These are phyloP conservation scores for Neoascia interrupta DNA, from an alignment of 2,888 invertebrate species.

Conservation along the genomic window DNA sequence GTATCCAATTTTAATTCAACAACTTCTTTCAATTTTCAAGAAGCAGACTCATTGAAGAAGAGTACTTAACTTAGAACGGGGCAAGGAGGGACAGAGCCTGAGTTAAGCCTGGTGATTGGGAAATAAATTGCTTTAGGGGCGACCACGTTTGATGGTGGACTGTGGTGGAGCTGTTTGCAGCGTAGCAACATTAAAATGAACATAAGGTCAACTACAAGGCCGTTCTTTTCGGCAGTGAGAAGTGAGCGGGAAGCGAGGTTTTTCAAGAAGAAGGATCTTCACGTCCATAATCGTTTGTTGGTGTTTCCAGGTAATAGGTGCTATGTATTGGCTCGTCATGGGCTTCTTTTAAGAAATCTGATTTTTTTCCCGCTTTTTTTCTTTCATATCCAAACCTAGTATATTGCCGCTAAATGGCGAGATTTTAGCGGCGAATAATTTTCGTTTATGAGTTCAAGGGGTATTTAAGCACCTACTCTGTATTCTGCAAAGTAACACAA, in stretches of 20 bases:
- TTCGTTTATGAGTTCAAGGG: too few relatives aligned
- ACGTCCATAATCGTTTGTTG: constrained; percentile 5
- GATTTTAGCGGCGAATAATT: too few relatives aligned
- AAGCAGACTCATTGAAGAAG: constrained; percentile 53
- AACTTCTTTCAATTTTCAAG: constrained; percentile 61
- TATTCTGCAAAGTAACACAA: too few relatives aligned
- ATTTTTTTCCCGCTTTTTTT: constrained; percentile 52
- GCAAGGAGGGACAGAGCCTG: constrained; percentile 3
- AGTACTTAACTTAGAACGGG: background rate
- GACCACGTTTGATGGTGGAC: too few relatives aligned
- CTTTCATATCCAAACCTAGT: too few relatives aligned
- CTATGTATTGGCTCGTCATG: too few relatives aligned
- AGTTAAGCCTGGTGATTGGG: constrained; percentile 54
- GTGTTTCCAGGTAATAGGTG: constrained; percentile 38
- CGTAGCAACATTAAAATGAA: constrained; percentile 61
- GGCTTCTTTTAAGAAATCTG: constrained; percentile 52
- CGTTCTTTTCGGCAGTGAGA: constrained; percentile 51
- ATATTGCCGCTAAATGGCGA: too few relatives aligned
- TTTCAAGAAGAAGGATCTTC: too few relatives aligned
- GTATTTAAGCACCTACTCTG: too few relatives aligned
- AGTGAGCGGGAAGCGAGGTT: too few relatives aligned
- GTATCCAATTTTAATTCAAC: constrained; percentile 68
- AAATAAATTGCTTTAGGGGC: constrained; percentile 54
- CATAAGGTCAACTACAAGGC: constrained; percentile 69
- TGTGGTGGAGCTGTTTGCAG: constrained; percentile 28